Evolutionary conservation across 2,797 vertebrate genomes (phyloP), one percentile per base, ranked within the genome.

Genomic region (Sylvilagus floridanus): DNA sequence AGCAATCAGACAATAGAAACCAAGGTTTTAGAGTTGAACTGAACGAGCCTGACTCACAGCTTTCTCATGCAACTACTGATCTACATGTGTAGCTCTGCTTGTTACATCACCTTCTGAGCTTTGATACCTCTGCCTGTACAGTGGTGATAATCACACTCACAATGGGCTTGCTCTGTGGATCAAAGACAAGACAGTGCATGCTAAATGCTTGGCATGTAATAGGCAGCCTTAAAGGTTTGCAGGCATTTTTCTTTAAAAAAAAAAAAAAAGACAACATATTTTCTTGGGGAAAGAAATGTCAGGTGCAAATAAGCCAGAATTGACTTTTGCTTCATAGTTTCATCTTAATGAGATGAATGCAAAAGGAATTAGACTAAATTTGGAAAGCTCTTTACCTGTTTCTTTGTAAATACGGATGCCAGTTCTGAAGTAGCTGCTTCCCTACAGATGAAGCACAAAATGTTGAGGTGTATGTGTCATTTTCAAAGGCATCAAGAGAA

Each of bases 321-420:
- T 87, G 90, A 30, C 24, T 90, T 81, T 69, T 47, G n/a, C 60
- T 68, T 75, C 54, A 2, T 32, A 57, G 54, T 84, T 91, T 86
- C 57, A 54, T 32, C 54, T 57, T 81, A 73, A 32, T 83, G 42
- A 92, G 54, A 79, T 26, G 37, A 95, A 81, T 84, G 60, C 60
- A 63, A 26, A 88, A 91, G 24, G 35, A 96, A 68, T 85, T 78
- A 84, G 37, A 62, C 72, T 84, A 83, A 32, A 78, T 84, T 92
- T 71, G 90, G 81, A 91, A 91, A 95, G 71, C 30, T 94, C 42
- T 6, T 17, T 14, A 50, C 69, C 54, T 77, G 65, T 32, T n/a
- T 42, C 47, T 86, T 88, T 89, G 71, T 57, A 93, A 92, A 60
- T 50, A 54, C 28, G 32, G 37, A 14, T 14, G 13, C 7, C 42